These are phyloP conservation scores for Oryctolagus cuniculus DNA, from an alignment of 2,113 vertebrate genomes.

Conservation along the genomic window mOryCun1.1 NC_091437.1:60545501-60546000, in stretches of 20 bases:
- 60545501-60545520: background rate
- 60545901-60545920: background rate
- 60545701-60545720: background rate
- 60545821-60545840: slow-evolving; percentile 18
- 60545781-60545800: background rate
- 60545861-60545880: background rate
- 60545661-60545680: background rate
- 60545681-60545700: background rate
- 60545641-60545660: background rate
- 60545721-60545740: background rate
- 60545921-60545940: background rate
- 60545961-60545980: background rate
- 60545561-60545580: background rate
- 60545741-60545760: background rate
- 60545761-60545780: background rate
- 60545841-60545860: slow-evolving; percentile 1
- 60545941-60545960: background rate
- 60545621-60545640: background rate
- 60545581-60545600: background rate
- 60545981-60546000: background rate
- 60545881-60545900: background rate
- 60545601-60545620: background rate
- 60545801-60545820: background rate
- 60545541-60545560: background rate
- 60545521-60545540: background rate